Percentiles rank a stretch among this genome's conserved stretches.
These are phyloP conservation scores for Hybos culiciformis DNA, from an alignment of 2,888 invertebrate species.

Conservation along the genomic window DNA sequence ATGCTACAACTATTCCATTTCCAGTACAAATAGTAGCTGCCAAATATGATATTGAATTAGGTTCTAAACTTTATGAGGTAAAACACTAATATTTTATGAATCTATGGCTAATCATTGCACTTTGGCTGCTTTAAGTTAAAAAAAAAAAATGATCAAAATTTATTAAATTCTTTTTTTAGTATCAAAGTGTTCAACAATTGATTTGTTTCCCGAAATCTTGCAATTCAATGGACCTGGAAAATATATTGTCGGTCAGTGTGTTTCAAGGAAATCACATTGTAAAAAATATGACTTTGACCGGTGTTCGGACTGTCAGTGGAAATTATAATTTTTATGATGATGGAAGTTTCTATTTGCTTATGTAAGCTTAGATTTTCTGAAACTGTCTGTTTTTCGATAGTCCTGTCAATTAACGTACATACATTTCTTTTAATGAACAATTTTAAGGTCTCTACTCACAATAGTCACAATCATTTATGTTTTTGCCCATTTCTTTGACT, in stretches of 20 bases:
- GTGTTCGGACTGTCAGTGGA: slow-evolving; percentile 19
- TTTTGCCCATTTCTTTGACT: background rate
- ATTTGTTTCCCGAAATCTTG: slow-evolving; percentile 25
- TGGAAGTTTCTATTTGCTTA: slow-evolving; percentile 21
- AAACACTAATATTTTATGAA: background rate
- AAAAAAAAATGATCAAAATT: background rate
- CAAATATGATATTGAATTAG: slow-evolving; percentile 24
- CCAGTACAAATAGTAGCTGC: slow-evolving; percentile 20
- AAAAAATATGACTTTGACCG: slow-evolving; percentile 20
- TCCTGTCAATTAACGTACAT: background rate
- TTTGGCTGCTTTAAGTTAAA: background rate
- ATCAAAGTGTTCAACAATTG: slow-evolving; percentile 21
- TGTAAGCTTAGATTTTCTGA: slow-evolving; percentile 16
- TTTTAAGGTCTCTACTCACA: background rate
- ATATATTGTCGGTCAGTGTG: slow-evolving; percentile 21
- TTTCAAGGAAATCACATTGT: slow-evolving; percentile 22
- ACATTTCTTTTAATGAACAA: background rate
- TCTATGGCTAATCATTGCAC: background rate
- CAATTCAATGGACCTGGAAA: slow-evolving; percentile 19
- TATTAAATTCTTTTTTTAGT: slow-evolving; percentile 12
- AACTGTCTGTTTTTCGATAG: background rate
- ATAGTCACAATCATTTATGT: background rate
- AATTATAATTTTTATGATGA: slow-evolving; percentile 22
- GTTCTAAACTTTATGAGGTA: slow-evolving; percentile 6
- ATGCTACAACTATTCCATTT: slow-evolving; percentile 21